Percentiles rank a stretch among this genome's conserved stretches.
Conservation (phyloP, 1,140 invertebrate species). For the Leguminivora glycinivorella region DNA sequence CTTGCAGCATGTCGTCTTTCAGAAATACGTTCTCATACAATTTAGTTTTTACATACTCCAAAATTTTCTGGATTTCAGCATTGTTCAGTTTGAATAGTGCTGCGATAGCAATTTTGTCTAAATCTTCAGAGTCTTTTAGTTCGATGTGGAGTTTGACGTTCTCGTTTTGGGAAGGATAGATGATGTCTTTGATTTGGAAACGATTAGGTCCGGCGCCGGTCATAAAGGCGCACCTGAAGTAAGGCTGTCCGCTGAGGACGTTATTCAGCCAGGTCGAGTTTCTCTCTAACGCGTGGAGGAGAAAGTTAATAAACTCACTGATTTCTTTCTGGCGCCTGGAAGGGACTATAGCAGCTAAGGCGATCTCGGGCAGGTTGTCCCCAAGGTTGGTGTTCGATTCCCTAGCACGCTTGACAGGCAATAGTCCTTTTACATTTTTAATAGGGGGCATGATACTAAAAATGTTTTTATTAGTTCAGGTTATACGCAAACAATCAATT, state of each 20-base stretch:
- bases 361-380: slow-evolving; percentile 54
- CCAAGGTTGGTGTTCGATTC: slow-evolving; percentile 29
- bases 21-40: slow-evolving; percentile 54
- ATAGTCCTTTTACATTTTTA: slow-evolving; percentile 41
- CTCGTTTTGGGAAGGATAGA: slow-evolving; percentile 54
- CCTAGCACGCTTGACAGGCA: slow-evolving; percentile 40
- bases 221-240: slow-evolving; percentile 64
- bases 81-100: slow-evolving; percentile 56
- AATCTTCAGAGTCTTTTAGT: slow-evolving; percentile 60
- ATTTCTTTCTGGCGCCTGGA: slow-evolving; percentile 66
- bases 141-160: slow-evolving; percentile 62
- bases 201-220: slow-evolving; percentile 65
- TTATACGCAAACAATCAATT: not conserved
- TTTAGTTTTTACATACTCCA: slow-evolving; percentile 59
- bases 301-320: slow-evolving; percentile 59
- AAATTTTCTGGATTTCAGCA: slow-evolving; percentile 50
- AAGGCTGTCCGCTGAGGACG: slow-evolving; percentile 50
- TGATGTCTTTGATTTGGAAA: slow-evolving; percentile 63
- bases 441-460: slow-evolving; percentile 45
- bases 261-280: slow-evolving; percentile 64
- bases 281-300: slow-evolving; percentile 59
- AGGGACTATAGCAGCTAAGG: slow-evolving; percentile 61
- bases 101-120: slow-evolving; percentile 66
- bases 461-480: not conserved
- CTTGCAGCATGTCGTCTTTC: slow-evolving; percentile 60